These are phyloP conservation scores for Sialis fuliginosa DNA, from an alignment of 2,888 invertebrate species.

Conservation along the genomic window DNA sequence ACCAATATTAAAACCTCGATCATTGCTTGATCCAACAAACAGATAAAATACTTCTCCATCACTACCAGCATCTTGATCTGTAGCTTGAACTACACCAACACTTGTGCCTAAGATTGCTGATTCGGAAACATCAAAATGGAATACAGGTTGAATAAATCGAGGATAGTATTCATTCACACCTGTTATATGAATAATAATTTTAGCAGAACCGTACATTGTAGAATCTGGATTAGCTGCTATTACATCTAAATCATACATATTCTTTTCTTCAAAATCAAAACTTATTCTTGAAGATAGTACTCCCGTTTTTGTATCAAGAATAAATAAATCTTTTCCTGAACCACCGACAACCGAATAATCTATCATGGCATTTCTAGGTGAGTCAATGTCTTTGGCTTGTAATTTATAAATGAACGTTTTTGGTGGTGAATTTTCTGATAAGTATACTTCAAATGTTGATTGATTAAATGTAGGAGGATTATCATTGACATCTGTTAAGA, in stretches of 20 bases:
- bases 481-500: slow-evolving; percentile 83
- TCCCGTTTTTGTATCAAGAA: slow-evolving; percentile 61
- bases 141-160: slow-evolving; percentile 72
- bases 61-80: slow-evolving; percentile 74
- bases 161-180: slow-evolving; percentile 83
- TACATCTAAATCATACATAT: slow-evolving; percentile 53
- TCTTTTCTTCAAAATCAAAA: slow-evolving; percentile 79
- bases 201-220: slow-evolving; percentile 55
- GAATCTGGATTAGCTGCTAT: slow-evolving; percentile 79
- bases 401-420: slow-evolving; percentile 60
- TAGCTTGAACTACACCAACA: slow-evolving; percentile 74
- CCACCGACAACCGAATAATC: slow-evolving; percentile 68
- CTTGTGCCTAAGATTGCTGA: slow-evolving; percentile 71
- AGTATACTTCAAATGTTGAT: slow-evolving; percentile 52
- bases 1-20: slow-evolving; percentile 75
- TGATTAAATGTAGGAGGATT: slow-evolving; percentile 79
- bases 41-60: slow-evolving; percentile 81
- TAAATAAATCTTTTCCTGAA: slow-evolving; percentile 54
- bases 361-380: slow-evolving; percentile 70
- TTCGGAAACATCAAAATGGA: slow-evolving; percentile 85
- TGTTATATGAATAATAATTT: slow-evolving; percentile 55
- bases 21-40: slow-evolving; percentile 85
- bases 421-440: slow-evolving; percentile 66
- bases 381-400: slow-evolving; percentile 68
- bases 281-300: slow-evolving; percentile 52